A percentile compares a stretch with the other conserved stretches of the same genome.
These are phyloP conservation scores for Emydura subglobosa DNA, from an alignment of 2,113 vertebrate species.

Conservation along the genomic window DNA sequence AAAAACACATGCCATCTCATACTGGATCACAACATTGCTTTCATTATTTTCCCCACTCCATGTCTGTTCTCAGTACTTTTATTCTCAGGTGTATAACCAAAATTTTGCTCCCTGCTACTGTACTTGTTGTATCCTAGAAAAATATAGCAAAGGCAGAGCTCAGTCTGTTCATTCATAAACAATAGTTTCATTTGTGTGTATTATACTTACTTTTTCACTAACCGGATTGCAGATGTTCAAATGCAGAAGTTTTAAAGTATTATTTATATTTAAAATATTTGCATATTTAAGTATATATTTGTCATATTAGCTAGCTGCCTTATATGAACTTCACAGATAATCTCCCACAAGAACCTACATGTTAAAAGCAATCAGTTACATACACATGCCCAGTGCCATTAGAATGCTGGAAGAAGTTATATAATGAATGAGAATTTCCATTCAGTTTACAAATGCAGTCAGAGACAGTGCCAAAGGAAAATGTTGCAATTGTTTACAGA, in stretches of 20 bases:
- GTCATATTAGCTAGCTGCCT: background rate
- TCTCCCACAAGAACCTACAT: background rate
- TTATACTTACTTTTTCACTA: background rate
- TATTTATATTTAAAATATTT: background rate
- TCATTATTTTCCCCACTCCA: constrained; percentile 23
- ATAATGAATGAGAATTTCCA: background rate
- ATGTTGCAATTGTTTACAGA: background rate
- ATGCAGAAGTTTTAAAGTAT: background rate
- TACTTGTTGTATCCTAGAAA: background rate
- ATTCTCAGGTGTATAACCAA: background rate
- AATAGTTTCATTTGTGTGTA: background rate
- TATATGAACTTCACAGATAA: background rate
- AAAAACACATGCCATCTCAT: constrained; percentile 15
- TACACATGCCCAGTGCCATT: background rate
- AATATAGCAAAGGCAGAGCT: rapidly evolving
- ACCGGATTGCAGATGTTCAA: background rate
- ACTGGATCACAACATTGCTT: background rate
- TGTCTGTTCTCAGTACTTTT: background rate
- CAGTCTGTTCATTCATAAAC: background rate
- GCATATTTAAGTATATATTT: background rate
- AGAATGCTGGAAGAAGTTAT: background rate
- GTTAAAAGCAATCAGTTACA: background rate
- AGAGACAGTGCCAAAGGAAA: background rate
- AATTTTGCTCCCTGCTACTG: background rate
- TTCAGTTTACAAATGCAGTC: background rate